These are phyloP conservation scores for Lophius americanus DNA, from an alignment of 2,797 vertebrate species.

Conservation along the genomic window DNA sequence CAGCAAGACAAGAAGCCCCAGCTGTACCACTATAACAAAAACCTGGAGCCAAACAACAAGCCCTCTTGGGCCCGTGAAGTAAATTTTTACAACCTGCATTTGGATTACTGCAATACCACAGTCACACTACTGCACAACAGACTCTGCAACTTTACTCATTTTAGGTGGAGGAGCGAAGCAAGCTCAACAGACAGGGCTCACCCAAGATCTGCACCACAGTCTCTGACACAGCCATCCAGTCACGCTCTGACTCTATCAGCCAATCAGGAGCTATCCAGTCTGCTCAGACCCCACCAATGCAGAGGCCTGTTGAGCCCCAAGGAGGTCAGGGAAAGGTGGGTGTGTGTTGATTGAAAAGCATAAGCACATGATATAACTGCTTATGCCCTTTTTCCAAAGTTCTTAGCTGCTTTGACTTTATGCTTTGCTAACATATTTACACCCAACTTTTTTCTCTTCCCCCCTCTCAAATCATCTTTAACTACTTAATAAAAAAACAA, in stretches of 20 bases:
- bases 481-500: slow-evolving; percentile 14
- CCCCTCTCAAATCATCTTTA: slow-evolving; percentile 14
- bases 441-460: slow-evolving; percentile 31
- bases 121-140: background rate
- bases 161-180: slow-evolving; percentile 92
- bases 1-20: slow-evolving; percentile 89
- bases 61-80: slow-evolving; percentile 90
- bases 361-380: background rate
- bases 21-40: slow-evolving; percentile 91
- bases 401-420: slow-evolving; percentile 39
- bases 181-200: slow-evolving; percentile 90
- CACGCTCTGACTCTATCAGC: slow-evolving; percentile 85
- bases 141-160: background rate
- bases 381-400: slow-evolving; percentile 10
- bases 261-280: slow-evolving; percentile 81
- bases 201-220: slow-evolving; percentile 90
- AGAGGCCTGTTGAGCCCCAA: slow-evolving; percentile 92
- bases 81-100: background rate
- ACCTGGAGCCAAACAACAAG: slow-evolving; percentile 88
- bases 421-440: slow-evolving; percentile 39
- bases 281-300: slow-evolving; percentile 92
- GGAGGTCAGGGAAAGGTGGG: slow-evolving; percentile 92
- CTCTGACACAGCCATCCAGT: slow-evolving; percentile 86
- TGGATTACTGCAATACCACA: background rate
- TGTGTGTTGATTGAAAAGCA: slow-evolving; percentile 12